Conservation (phyloP, 2,113 vertebrate species). For the Pao palembangensis region DNA sequence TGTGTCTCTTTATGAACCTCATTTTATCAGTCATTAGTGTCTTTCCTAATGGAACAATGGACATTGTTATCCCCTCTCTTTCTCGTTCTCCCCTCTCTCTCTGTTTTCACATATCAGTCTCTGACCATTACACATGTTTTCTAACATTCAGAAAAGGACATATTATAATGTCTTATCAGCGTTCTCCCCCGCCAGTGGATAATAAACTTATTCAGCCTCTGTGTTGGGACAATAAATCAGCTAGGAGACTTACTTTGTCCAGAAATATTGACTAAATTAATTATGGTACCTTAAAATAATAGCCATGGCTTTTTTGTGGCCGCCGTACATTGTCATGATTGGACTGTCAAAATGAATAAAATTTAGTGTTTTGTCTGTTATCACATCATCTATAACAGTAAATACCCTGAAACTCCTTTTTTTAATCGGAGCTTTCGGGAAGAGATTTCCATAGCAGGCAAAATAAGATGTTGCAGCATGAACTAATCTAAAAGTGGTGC, state of each 20-base stretch:
- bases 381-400: background rate
- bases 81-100: slow-evolving; percentile 2
- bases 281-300: background rate
- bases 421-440: too few species aligned
- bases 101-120: slow-evolving; percentile 17
- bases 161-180: slow-evolving; percentile 8
- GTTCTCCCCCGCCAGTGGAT: slow-evolving; percentile 7
- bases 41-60: slow-evolving; percentile 65
- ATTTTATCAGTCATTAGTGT: slow-evolving; percentile 71
- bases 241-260: slow-evolving; percentile 1
- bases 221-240: slow-evolving; percentile 11
- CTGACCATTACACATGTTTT: slow-evolving; percentile 27
- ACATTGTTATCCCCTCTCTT: slow-evolving; percentile 51
- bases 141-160: slow-evolving; percentile 18
- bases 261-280: slow-evolving; percentile 10
- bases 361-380: background rate
- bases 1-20: slow-evolving; percentile 68
- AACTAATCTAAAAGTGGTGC: background rate
- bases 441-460: too few species aligned
- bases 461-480: background rate
- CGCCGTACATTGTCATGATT: background rate
- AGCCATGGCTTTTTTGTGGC: background rate
- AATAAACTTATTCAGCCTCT: background rate
- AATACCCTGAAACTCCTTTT: background rate
- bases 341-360: background rate